Base-by-base conservation (phyloP, 2,888 invertebrate species). In the Sphaerophoria taeniata region DNA sequence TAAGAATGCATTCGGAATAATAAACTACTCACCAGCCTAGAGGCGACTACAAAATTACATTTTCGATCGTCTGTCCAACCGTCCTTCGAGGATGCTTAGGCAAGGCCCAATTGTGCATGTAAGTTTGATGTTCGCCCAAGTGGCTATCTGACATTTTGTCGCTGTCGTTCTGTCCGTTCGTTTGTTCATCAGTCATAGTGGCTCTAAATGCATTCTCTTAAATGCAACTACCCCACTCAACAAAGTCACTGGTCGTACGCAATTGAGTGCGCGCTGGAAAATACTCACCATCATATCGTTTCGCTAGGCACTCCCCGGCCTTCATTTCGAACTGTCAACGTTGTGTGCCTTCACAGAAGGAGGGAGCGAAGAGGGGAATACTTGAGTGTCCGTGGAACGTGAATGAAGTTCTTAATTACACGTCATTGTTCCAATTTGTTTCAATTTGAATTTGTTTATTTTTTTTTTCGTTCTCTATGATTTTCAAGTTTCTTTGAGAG, bases 371-470 rank as follows among this genome's bases (percentile, higher is more conserved):
- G 43, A 55, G 56, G 45, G 70, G 70, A 55, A 55, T 36, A 24
- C 51, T 49, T 67, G 56, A 53, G 56, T 49, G 75, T 51, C 69
- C 12, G 34, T 61, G 80, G 81, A 69, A 85, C 85, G 85, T 85
- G 85, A 81, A 85, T 70, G 76, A 76, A 53, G 85, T 81, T 85
- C 85, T 81, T 85, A 85, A 85, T 85, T 85, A 49, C 72, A 70
- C 76, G 85, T 85, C 85, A 85, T 85, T 85, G 85, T 85, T 81
- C 85, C 85, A 85, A 85, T 81, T 85, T 85, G 81, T 73, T 85
- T 85, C 81, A 85, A 85, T 85, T 85, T 85, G 72, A 81, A 76
- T 81, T 75, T 12, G 51, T 69, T 51, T 70, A 65, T 58, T 51
- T 51, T 73, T 34, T 33, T 31, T 67, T 47, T 33, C 43, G 14